Evolutionary conservation across 2,113 vertebrate species (phyloP).

Genomic region (Natator depressus): DNA sequence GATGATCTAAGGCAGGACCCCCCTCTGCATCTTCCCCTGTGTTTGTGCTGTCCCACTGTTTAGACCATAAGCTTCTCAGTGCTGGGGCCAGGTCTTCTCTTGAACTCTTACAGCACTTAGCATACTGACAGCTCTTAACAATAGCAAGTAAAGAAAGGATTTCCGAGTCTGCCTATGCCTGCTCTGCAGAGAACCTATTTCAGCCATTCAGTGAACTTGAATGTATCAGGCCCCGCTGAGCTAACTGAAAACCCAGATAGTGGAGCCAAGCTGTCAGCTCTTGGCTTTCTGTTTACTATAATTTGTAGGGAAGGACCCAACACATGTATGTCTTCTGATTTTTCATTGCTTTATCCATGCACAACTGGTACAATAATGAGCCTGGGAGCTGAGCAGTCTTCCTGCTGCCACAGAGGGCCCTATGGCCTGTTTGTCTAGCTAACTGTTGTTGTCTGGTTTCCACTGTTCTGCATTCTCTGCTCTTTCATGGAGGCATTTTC

Average conservation of each 20-base stretch:
- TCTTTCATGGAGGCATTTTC: not conserved
- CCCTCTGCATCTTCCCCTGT: not conserved
- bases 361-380: slow-evolving; percentile 60
- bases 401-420: fast-evolving
- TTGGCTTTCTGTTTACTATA: slow-evolving; percentile 46
- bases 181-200: not conserved
- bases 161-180: slow-evolving; percentile 3
- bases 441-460: not conserved
- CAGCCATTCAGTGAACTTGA: fast-evolving
- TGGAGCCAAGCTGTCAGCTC: slow-evolving; percentile 41
- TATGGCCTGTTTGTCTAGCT: not conserved
- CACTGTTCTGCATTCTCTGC: fast-evolving
- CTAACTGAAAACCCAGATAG: slow-evolving; percentile 7
- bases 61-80: not conserved
- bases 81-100: not conserved
- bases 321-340: slow-evolving; percentile 50
- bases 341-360: slow-evolving; percentile 43
- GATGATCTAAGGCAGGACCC: not conserved
- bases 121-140: not conserved
- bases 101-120: not conserved
- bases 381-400: not conserved
- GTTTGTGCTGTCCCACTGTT: not conserved
- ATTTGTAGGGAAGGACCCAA: slow-evolving; percentile 36
- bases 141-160: not conserved
- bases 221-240: not conserved